These are phyloP conservation scores for Stenopsyche tienmushanensis DNA, from an alignment of 1,140 invertebrate species.

Conservation along the genomic window DNA sequence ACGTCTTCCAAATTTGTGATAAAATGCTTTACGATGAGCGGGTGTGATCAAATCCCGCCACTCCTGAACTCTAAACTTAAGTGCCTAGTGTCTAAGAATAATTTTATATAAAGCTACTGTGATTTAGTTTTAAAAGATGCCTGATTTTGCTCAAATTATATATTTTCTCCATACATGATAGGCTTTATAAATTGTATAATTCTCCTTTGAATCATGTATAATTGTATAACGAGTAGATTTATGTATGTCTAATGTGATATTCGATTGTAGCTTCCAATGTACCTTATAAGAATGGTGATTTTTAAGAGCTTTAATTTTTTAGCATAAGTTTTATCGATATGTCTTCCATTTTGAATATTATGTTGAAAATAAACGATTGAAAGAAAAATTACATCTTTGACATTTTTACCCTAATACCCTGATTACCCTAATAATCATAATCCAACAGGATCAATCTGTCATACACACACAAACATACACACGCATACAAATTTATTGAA, in stretches of 20 bases:
- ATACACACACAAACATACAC: not conserved
- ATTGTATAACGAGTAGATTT: too few species aligned
- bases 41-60: not conserved
- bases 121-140: constrained; percentile 37
- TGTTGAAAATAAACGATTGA: constrained; percentile 9
- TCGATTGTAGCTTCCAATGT: constrained; percentile 31
- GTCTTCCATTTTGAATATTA: constrained; percentile 35
- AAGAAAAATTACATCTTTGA: not conserved
- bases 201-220: too few species aligned
- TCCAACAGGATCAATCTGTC: not conserved
- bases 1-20: constrained; percentile 20
- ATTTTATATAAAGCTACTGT: constrained; percentile 24
- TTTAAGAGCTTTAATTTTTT: constrained; percentile 18
- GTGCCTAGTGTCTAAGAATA: not conserved
- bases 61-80: not conserved
- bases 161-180: too few species aligned
- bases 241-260: too few species aligned
- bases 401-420: not conserved
- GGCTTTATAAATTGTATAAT: too few species aligned
- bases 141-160: constrained; percentile 36
- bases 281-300: constrained; percentile 31
- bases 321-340: constrained; percentile 10
- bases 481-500: not conserved
- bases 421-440: not conserved
- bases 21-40: constrained; percentile 17